phyloP scores from a whole-genome alignment of 2,888 invertebrate genomes.

The Carcina quercana region DNA sequence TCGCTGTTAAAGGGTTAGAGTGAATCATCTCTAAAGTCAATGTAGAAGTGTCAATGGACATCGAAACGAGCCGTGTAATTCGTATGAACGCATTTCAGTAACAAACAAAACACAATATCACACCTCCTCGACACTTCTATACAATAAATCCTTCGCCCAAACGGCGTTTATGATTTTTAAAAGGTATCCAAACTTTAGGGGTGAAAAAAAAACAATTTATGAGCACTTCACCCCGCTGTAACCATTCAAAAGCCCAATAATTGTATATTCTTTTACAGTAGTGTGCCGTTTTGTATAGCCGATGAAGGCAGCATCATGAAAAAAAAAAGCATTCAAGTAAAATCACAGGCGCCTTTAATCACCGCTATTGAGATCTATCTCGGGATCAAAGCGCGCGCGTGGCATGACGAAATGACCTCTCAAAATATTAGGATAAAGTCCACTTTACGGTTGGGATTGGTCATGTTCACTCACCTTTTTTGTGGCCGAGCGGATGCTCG shows the following conservation, averaged over 20 bases:
- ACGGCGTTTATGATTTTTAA: slow-evolving; percentile 63
- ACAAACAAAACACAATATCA: slow-evolving; percentile 34
- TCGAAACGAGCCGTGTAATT: slow-evolving; percentile 50
- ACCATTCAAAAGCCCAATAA: slow-evolving; percentile 72
- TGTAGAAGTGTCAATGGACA: slow-evolving; percentile 9
- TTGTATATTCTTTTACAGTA: slow-evolving; percentile 75
- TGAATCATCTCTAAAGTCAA: no score
- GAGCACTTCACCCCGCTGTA: slow-evolving; percentile 72
- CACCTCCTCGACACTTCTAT: slow-evolving; percentile 45
- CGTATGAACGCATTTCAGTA: slow-evolving; percentile 44
- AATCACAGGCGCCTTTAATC: slow-evolving; percentile 75
- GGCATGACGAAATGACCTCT: slow-evolving; percentile 53
- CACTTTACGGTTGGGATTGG: slow-evolving; percentile 46
- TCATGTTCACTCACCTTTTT: slow-evolving; percentile 51
- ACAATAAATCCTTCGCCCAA: slow-evolving; percentile 52
- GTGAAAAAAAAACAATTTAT: slow-evolving; percentile 66
- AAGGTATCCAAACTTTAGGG: slow-evolving; percentile 53
- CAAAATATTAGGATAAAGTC: slow-evolving; percentile 58
- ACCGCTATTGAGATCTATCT: slow-evolving; percentile 74
- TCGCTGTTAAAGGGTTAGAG: no score
- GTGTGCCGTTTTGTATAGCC: slow-evolving; percentile 69
- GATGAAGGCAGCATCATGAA: slow-evolving; percentile 51
- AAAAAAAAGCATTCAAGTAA: slow-evolving; percentile 68
- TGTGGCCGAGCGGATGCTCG: slow-evolving; percentile 70
- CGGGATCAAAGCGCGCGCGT: slow-evolving; percentile 62